A percentile compares a stretch with the other conserved stretches of the same genome.
phyloP scores from a whole-genome alignment of 1,140 invertebrate genomes.

The Meloidogyne exigua region DNA sequence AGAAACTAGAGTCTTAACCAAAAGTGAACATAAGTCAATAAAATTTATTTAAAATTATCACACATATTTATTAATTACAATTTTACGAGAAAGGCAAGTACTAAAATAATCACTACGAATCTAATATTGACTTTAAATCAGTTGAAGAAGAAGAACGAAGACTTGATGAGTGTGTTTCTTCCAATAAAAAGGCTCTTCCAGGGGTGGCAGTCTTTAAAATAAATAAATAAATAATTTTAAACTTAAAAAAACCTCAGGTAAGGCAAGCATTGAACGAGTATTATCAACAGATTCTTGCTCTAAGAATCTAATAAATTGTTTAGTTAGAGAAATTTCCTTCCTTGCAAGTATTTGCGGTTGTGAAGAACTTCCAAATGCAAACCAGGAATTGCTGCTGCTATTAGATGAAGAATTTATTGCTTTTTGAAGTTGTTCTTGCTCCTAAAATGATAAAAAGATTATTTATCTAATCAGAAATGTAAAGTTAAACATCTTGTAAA shows the following conservation, averaged over 20 bases:
- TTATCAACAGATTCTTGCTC: constrained; percentile 32
- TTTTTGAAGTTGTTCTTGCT: constrained; percentile 30
- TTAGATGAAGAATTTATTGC: constrained; percentile 21
- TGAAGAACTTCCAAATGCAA: constrained; percentile 12
- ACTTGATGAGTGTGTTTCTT: not conserved
- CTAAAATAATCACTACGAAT: not conserved
- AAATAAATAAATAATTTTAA: not conserved
- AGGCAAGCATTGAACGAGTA: not conserved
- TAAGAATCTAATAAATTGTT: constrained; percentile 39
- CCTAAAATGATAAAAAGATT: constrained; percentile 29
- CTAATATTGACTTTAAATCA: constrained; percentile 24
- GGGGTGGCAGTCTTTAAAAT: not conserved
- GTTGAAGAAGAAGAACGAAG: constrained; percentile 4
- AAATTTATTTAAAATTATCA: constrained; percentile 5
- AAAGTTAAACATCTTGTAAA: not conserved
- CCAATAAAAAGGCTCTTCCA: constrained; percentile 10
- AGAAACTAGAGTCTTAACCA: too few species aligned
- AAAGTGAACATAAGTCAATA: not conserved
- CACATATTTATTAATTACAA: not conserved
- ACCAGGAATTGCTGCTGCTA: constrained; percentile 23
- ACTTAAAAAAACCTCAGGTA: constrained; percentile 3
- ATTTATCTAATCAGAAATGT: too few species aligned
- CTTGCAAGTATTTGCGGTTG: not conserved
- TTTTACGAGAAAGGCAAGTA: not conserved
- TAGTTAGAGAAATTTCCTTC: constrained; percentile 32